These are phyloP conservation scores for Umimayanthus kanabou DNA, from an alignment of 92 coral and sea anemone species.

Conservation along the genomic window DNA sequence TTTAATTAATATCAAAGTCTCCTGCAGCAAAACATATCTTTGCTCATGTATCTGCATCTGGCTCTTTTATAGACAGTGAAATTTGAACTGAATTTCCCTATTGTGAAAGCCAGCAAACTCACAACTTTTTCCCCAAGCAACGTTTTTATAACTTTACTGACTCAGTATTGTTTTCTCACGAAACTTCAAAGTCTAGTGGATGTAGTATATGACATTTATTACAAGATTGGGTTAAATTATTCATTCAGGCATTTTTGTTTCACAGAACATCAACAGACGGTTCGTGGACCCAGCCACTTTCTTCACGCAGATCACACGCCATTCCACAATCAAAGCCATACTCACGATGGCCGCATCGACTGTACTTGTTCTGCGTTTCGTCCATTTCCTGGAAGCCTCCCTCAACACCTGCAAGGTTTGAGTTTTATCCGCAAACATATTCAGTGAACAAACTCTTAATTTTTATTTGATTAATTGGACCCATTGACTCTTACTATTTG, in stretches of 20 bases:
- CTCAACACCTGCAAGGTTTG: conserved; percentile 72
- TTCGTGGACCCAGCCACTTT: conserved; percentile 50
- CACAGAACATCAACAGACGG: conserved; percentile 54
- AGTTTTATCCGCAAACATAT: conserved; percentile 49
- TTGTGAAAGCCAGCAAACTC: background rate
- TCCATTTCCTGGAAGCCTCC: conserved; percentile 73
- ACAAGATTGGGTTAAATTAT: background rate
- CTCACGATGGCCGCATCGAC: conserved; percentile 71
- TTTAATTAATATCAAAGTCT: background rate
- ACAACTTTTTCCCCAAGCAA: background rate
- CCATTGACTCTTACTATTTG: background rate
- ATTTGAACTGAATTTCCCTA: background rate
- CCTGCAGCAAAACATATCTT: conserved; percentile 1
- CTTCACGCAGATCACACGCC: conserved; percentile 43
- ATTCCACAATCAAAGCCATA: conserved; percentile 46
- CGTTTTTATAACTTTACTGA: background rate
- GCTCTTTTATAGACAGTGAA: background rate
- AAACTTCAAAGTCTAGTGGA: background rate
- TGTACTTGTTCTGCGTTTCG: conserved; percentile 98
- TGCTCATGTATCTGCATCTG: conserved; percentile 3
- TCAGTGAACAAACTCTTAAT: conserved; percentile 48
- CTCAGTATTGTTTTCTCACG: background rate
- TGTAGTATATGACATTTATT: background rate
- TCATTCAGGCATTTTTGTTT: conserved; percentile 7
- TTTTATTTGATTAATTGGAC: background rate